Evolutionary conservation across 2,888 invertebrate genomes (phyloP), one percentile per base, ranked within the genome.

Genomic region (Drosophila greeni): DNA sequence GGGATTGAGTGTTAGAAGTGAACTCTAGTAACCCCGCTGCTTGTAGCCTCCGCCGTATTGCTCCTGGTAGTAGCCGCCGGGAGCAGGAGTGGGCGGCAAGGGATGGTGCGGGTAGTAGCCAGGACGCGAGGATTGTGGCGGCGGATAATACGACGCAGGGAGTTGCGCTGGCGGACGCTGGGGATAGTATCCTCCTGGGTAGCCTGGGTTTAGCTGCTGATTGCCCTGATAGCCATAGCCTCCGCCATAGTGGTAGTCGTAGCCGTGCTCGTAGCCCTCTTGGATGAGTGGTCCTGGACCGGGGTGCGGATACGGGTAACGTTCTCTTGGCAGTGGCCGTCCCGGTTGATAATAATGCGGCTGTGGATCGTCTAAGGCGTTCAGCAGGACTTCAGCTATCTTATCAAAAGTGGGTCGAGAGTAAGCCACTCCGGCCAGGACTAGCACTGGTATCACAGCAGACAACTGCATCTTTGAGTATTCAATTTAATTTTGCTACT

Each of bases 321-420:
- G 42, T 26, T 16, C 24, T n/a, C 11, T 16, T 29, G 26, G 26
- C 24, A 16, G 4, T 68, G 79, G 36, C 60, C 73, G 45, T 11
- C 6, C 24, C 18, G 62, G 26, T 65, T 70, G 14, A 57, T 54
- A 24, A 54, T 74, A 53, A 8, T 11, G 18, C 4, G 42, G 9
- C 0, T 36, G 7, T 5, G 9, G 36, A 23, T 43, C 47, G 11
- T 29, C 55, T n/a, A 80, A 33, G 1, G 59, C 66, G 18, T 71
- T 62, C 2, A 85, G 47, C 51, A 83, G 8, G n/a, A 62, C 66
- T n/a, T 75, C 70, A 3, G 74, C 77, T n/a, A 85, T 74, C 61
- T 78, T 75, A 43, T 73, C 85, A 11, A 86, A 84, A 8, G 84
- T 85, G 7, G 84, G 84, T 8, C 74, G 75, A 0, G 72, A 70